Conservation (phyloP, 2,797 vertebrate species). For the Caiman crocodilus region DNA sequence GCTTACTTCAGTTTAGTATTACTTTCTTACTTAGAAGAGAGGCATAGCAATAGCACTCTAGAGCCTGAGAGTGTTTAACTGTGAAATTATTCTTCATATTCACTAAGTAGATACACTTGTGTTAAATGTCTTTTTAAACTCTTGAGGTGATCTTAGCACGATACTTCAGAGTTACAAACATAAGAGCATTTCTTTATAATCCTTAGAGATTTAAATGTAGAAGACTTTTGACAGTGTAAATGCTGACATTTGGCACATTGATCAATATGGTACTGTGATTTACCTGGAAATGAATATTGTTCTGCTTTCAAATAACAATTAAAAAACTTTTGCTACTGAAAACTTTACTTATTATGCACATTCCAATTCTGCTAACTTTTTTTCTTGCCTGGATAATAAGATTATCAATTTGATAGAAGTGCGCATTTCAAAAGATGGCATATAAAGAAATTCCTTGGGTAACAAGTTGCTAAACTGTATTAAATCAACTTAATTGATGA, state of each 20-base stretch:
- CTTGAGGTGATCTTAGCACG: background rate
- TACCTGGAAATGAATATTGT: background rate
- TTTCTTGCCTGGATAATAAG: background rate
- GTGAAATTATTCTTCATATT: background rate
- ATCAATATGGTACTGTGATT: background rate
- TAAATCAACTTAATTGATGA: background rate
- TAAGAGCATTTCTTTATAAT: background rate
- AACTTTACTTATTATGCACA: background rate
- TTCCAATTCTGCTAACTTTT: background rate
- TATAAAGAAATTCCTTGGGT: background rate
- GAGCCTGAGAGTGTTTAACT: background rate
- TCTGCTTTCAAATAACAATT: background rate
- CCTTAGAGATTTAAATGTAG: too few relatives aligned
- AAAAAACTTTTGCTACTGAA: background rate
- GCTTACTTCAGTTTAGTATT: background rate
- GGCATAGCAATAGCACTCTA: background rate
- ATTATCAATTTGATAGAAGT: background rate
- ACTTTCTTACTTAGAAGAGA: background rate
- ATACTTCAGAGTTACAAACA: background rate
- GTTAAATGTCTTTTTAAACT: background rate
- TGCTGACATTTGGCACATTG: background rate
- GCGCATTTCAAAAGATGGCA: background rate
- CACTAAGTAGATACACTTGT: background rate
- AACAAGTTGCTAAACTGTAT: background rate
- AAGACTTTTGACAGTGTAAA: background rate